Conservation (phyloP, 2,797 vertebrate genomes). For the Acrocephalus scirpaceus region DNA sequence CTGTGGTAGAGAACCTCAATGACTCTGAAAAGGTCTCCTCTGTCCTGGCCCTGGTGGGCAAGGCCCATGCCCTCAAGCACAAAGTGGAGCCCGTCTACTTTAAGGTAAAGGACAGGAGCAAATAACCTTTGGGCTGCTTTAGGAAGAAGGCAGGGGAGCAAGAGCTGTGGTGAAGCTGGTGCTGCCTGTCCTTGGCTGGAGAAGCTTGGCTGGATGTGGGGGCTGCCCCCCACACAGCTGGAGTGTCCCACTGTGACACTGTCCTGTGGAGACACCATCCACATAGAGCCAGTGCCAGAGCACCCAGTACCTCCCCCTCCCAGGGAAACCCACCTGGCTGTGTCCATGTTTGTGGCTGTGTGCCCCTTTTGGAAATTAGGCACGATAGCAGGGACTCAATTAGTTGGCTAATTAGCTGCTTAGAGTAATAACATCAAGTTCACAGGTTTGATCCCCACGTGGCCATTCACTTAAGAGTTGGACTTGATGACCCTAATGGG, state of each 20-base stretch:
- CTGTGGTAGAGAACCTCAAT: conserved; percentile 91
- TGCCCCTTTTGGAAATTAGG: not conserved
- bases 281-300: fast-evolving
- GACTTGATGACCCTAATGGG: not conserved
- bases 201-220: not conserved
- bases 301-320: fast-evolving
- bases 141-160: not conserved
- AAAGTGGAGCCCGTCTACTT: conserved; percentile 98
- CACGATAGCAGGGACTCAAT: fast-evolving
- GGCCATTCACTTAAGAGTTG: not conserved
- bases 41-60: conserved; percentile 90
- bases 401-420: not conserved
- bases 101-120: conserved; percentile 79
- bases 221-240: fast-evolving
- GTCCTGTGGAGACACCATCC: fast-evolving
- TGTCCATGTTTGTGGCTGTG: fast-evolving
- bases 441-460: not conserved
- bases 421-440: not conserved
- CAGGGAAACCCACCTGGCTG: not conserved
- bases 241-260: not conserved
- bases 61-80: conserved; percentile 95
- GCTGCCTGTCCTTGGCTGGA: not conserved
- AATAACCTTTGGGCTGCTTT: not conserved
- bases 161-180: not conserved
- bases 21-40: conserved; percentile 93